A percentile compares a stretch with the other conserved stretches of the same genome.
Conservation (phyloP, 2,797 vertebrate species). For the Acipenser oxyrinchus region DNA sequence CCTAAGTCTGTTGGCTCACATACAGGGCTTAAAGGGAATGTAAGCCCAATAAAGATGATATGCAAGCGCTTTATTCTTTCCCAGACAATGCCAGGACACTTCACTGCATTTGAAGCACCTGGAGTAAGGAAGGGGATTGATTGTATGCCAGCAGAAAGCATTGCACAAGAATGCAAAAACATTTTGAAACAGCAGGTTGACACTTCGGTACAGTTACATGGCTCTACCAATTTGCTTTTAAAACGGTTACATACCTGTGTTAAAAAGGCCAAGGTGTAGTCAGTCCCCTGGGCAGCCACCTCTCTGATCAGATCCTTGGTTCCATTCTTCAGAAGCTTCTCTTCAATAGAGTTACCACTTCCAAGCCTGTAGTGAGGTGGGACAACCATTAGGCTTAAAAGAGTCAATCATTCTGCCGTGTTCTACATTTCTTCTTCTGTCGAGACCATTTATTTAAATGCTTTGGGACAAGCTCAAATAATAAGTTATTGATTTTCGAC, state of each 20-base stretch:
- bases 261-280: slow-evolving; percentile 86
- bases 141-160: too few species aligned
- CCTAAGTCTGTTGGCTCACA: background rate
- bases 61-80: slow-evolving; percentile 8
- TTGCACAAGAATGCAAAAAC: background rate
- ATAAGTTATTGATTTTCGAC: background rate
- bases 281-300: slow-evolving; percentile 85
- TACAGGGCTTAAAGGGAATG: slow-evolving; percentile 1
- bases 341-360: slow-evolving; percentile 88
- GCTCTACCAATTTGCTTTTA: too few species aligned
- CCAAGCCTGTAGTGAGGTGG: slow-evolving; percentile 60
- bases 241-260: slow-evolving; percentile 65
- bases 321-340: slow-evolving; percentile 87
- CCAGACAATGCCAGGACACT: slow-evolving; percentile 18
- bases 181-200: slow-evolving; percentile 12
- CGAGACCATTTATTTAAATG: too few species aligned
- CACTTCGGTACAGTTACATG: slow-evolving; percentile 39
- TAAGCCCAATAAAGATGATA: slow-evolving; percentile 2
- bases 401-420: too few species aligned
- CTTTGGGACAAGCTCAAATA: too few species aligned
- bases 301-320: slow-evolving; percentile 91
- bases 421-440: too few species aligned
- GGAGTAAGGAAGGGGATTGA: slow-evolving; percentile 19
- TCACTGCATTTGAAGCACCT: slow-evolving; percentile 3
- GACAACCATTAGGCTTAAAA: background rate